Evolutionary conservation across 2,113 vertebrate genomes (phyloP), one percentile per base, ranked within the genome.

Genomic region (Dissostichus mawsoni): DNA sequence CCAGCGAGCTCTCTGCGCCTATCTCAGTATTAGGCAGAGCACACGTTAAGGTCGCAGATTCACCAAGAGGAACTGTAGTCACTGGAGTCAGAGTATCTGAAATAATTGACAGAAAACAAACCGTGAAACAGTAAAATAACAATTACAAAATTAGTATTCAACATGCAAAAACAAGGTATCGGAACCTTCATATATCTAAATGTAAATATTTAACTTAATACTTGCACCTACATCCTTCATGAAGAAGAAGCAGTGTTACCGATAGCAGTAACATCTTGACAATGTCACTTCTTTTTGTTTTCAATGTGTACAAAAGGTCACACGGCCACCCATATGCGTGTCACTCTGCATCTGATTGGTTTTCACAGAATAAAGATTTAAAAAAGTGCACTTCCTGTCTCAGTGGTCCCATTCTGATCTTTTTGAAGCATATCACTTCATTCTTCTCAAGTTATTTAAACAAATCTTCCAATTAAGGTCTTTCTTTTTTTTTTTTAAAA

Each of bases 261-360:
- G 64, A 81, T 7, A 81, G 64, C 52, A 63, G 7, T 1, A 74
- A 61, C 69, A 85, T 85, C 47, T 29, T 85, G 36, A 13, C 4
- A 55, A 14, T 65, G 48, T 45, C 0, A 20, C 20, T 20, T 20
- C 20, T 20, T 20, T 50, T 53, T 23, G 0, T 3, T n/a, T 5
- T 2, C 33, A 11, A 10, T 29, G 18, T 74, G 59, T 76, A 5
- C 68, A 4, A 44, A 5, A 69, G 9, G 36, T 51, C 51, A 17
- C 6, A 10, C 1, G 18, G 14, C 3, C 3, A 8, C n/a, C 10
- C 17, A 3, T 50, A 1, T 47, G 7, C 47, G 4, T 6, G 55
- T 78, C 61, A 48, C 0, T 41, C 41, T 2, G 33, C 2, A 20
- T 59, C 52, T 76, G 50, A 86, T 71, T 86, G 84, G 80, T 48